Evolutionary conservation across 2,888 invertebrate genomes (phyloP).

Genomic region (Escarpia spicata): DNA sequence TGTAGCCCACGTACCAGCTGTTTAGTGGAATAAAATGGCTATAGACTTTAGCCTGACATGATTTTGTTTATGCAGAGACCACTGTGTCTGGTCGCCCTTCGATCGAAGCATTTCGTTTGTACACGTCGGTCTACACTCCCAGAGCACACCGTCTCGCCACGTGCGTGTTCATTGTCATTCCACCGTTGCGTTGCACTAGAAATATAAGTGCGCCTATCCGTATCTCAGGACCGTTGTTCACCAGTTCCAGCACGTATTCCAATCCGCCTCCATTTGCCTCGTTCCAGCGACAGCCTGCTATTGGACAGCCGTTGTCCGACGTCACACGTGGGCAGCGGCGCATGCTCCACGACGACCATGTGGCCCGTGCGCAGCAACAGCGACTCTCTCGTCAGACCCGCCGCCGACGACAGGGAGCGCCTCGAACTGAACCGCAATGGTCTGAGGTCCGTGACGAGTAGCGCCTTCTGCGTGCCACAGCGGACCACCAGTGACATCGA

Average conservation of each 20-base stretch:
- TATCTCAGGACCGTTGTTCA: background rate
- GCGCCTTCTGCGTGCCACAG: background rate
- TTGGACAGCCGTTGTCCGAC: background rate
- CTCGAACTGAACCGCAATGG: background rate
- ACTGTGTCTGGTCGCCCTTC: too few relatives aligned
- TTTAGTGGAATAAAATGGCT: too few relatives aligned
- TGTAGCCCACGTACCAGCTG: too few relatives aligned
- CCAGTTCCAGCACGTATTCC: background rate
- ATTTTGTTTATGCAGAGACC: too few relatives aligned
- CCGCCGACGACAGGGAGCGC: background rate
- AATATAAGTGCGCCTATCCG: background rate
- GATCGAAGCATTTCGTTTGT: too few relatives aligned
- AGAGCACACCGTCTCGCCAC: too few relatives aligned
- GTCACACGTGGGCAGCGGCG: background rate
- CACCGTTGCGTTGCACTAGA: background rate
- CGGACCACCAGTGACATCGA: background rate
- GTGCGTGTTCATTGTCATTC: too few relatives aligned
- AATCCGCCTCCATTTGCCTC: background rate
- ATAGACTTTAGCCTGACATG: too few relatives aligned
- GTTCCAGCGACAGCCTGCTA: background rate
- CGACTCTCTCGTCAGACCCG: background rate
- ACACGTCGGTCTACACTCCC: too few relatives aligned
- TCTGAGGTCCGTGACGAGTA: background rate
- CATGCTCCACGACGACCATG: background rate
- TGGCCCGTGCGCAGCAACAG: background rate